A percentile compares a stretch with the other conserved stretches of the same genome.
Evolutionary conservation across 2,113 vertebrate genomes (phyloP).

Genomic region (Tragelaphus imberbis): DNA sequence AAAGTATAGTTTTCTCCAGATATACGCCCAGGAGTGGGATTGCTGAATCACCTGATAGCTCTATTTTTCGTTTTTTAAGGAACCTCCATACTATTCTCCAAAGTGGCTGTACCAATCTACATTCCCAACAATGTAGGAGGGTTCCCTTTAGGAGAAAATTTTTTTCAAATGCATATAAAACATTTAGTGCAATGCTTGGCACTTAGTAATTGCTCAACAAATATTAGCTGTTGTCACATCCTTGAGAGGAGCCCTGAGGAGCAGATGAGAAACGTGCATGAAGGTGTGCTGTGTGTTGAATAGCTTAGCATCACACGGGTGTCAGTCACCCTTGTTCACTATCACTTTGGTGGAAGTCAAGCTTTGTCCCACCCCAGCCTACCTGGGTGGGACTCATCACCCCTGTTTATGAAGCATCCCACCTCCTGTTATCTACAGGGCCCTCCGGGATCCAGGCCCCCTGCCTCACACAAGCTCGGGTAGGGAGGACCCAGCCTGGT

Average conservation of each 20-base stretch:
- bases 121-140: neutral
- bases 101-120: neutral
- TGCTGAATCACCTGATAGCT: neutral
- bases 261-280: neutral
- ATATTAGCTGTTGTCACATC: neutral
- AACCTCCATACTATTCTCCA: neutral
- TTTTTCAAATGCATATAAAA: neutral
- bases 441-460: neutral
- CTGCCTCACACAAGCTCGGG: neutral
- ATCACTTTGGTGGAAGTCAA: neutral
- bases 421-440: neutral
- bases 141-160: neutral
- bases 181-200: neutral
- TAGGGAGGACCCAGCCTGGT: rapidly evolving
- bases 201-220: neutral
- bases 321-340: neutral
- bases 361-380: neutral
- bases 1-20: neutral
- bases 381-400: rapidly evolving
- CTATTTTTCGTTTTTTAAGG: neutral
- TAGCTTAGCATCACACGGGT: rapidly evolving
- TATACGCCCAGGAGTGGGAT: neutral
- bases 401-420: neutral
- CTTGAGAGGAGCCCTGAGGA: neutral
- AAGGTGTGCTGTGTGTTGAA: neutral